Percentiles rank a stretch among this genome's conserved stretches.
These are phyloP conservation scores for Drosophila robusta DNA, from an alignment of 2,888 invertebrate species.

Conservation along the genomic window DNA sequence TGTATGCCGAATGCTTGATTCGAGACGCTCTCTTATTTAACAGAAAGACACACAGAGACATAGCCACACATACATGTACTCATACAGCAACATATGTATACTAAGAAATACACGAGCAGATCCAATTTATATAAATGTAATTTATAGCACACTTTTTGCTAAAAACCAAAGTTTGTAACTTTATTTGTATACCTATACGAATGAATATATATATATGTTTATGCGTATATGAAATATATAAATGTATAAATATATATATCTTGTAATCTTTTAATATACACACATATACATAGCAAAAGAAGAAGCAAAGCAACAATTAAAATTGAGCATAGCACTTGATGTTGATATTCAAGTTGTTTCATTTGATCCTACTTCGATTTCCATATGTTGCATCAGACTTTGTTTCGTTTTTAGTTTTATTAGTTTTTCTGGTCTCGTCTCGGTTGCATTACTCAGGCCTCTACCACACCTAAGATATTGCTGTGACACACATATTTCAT, in stretches of 20 bases:
- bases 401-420: not conserved
- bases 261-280: slow-evolving; percentile 20
- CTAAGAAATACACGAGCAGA: slow-evolving; percentile 38
- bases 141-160: slow-evolving; percentile 65
- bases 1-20: slow-evolving; percentile 63
- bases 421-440: slow-evolving; percentile 2
- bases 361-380: slow-evolving; percentile 14
- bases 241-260: slow-evolving; percentile 16
- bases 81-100: slow-evolving; percentile 12
- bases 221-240: slow-evolving; percentile 3
- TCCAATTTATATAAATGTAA: slow-evolving; percentile 64
- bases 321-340: slow-evolving; percentile 29
- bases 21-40: slow-evolving; percentile 60
- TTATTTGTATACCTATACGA: slow-evolving; percentile 46
- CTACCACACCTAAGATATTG: slow-evolving; percentile 48
- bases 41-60: slow-evolving; percentile 35
- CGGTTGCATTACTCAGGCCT: slow-evolving; percentile 49
- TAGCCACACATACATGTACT: slow-evolving; percentile 4
- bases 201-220: slow-evolving; percentile 20
- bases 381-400: slow-evolving; percentile 10
- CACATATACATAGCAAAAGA: slow-evolving; percentile 18
- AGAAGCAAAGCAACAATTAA: slow-evolving; percentile 23
- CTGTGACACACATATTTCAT: slow-evolving; percentile 57
- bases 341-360: slow-evolving; percentile 36
- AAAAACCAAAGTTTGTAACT: slow-evolving; percentile 53